Evolutionary conservation across 2,113 vertebrate species (phyloP), one percentile per base, ranked within the genome.

Genomic region (Propithecus coquereli): DNA sequence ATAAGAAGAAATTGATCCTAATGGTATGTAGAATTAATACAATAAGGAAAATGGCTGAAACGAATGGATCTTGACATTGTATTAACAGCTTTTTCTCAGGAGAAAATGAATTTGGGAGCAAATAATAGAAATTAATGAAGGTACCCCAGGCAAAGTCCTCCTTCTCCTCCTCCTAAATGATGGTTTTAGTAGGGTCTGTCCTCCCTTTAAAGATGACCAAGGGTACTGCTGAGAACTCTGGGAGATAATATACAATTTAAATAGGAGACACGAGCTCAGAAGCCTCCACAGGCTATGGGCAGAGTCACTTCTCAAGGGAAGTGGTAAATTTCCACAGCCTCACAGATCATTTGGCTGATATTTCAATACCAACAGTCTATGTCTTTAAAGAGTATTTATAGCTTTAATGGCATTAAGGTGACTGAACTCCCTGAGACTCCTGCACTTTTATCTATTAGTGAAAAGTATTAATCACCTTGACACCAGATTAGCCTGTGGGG

Each of bases 391-490:
- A 32, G 20, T 92, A 94, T 97, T 97, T 97, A 96, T 87, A 92
- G 34, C 65, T 94, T 70, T 90, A 94, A 71, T 90, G 92, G 84
- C 59, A 97, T 97, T 94, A 97, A 97, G 68, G 86, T 43, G 91
- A 97, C 91, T 94, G 86, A 96, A 94, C 8, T 96, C 65, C 71
- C 40, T 77, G 94, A 25, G 57, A 79, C 11, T 91, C 50, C 87
- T 96, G 57, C 97, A 93, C 43, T 91, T 97, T 97, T 74, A 87
- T 79, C 47, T 93, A 30, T 90, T 82, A 82, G 68, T 70, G 84
- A 92, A 96, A 96, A 92, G n/a, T 73, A 95, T 86, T 95, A 96
- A 97, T 95, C 93, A 97, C 88, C 68, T 84, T 89, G 27, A 43
- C 8, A 73, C 34, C 81, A 94, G 13, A 68, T 89, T 89, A 77